Evolutionary conservation across 2,113 vertebrate species (phyloP), one percentile per base, ranked within the genome.

Genomic region (Pampusana beccarii): DNA sequence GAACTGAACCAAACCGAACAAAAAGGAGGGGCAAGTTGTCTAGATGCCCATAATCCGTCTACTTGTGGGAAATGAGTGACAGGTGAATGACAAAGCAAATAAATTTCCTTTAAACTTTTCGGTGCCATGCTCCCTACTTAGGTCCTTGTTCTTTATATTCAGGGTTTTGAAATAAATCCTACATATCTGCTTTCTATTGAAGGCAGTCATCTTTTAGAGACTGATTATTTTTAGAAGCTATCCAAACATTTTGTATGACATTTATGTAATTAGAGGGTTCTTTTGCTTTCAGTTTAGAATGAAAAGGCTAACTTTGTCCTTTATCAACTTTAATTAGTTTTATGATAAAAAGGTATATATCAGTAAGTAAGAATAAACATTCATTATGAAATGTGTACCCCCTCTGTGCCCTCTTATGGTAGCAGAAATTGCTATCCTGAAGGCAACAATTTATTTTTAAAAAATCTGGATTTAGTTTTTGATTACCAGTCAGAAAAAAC

Each of bases 401-500:
- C 33, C 36, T 89, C 51, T 91, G 23, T 89, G 34, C 33, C 58
- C n/a, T 73, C 67, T 86, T 96, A 93, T 67, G 24, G 56, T 78
- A 61, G 16, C 34, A 91, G 42, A 92, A 94, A 53, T 33, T 91
- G 25, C 33, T 90, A 14, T 85, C 33, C 60, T 50, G 40, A 91
- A 92, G 71, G 65, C 51, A 80, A 61, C 5, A 60, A 66, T 82
- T 73, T 61, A 26, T 44, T 95, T 77, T 83, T 1, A n/a, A 36
- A 93, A 95, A 78, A 62, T 51, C 38, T 93, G 34, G 31, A 56
- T 93, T 92, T 81, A 64, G 33, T 11, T 69, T 93, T 92, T 92
- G 88, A 77, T 82, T 91, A 66, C 36, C 0, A 0, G 44, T 91
- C 24, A 66, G 60, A 38, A 92, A 69, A 46, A 88, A 67, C 3